Evolutionary conservation across 2,113 vertebrate species (phyloP), one percentile per base, ranked within the genome.

Genomic region (Paramormyrops kingsleyae): DNA sequence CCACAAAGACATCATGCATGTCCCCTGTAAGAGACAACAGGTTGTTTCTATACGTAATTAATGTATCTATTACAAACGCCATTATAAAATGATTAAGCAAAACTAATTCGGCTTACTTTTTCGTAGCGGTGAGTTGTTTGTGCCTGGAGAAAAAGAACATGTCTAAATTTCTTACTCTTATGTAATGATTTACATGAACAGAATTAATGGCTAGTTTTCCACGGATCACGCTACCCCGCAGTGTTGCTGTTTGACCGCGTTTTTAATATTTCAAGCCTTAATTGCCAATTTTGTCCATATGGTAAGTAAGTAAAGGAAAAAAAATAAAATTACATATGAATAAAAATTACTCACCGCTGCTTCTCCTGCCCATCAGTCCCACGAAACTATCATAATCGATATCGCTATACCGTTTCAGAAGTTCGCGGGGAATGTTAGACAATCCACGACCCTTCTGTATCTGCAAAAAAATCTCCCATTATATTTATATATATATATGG

Each of bases 1-100:
- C 96, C 91, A 96, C 96, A 89, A 97, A 97, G 92, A 96, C 96
- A 90, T 97, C 96, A 59, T 96, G 95, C 96, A 97, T 96, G 86
- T 96, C 95, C 74, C 96, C 96, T 97, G 91, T n/a, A 91, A 92
- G 88, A 83, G 87, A 53, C 42, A 44, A n/a, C 49, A 12, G 46
- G 1, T 53, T 46, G 21, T 44, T 70, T 47, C 19, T 44, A 5
- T 46, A 85, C 35, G 35, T 83, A 52, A 39, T 50, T 39, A 19
- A 70, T n/a, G 27, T 24, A 42, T 42, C 19, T 59, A 46, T 62
- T 83, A 27, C 4, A 21, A 83, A 44, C 8, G 59, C 17, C 19
- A 59, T 47, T 1, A 85, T 24, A 5, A n/a, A 9, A 52, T 44
- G 7, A 53, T 53, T 7, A 2, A 80, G 49, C 8, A 19, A 6